Conservation (phyloP, 2,113 vertebrate species). For the Pomatorhinus ruficollis region DNA sequence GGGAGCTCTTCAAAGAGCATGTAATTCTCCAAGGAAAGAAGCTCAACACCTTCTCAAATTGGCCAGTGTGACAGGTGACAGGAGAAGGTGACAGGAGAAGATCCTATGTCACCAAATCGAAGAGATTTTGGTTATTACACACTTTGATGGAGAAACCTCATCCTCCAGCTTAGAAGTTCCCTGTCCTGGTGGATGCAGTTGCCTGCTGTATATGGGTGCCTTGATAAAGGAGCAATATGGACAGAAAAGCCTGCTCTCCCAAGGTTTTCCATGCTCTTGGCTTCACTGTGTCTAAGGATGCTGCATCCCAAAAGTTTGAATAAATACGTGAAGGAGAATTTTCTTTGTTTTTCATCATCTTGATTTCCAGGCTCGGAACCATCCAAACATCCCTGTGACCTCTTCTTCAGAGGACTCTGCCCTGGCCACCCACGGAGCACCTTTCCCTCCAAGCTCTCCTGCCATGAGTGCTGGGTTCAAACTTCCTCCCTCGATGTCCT, state of each 20-base stretch:
- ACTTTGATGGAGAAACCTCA: not conserved
- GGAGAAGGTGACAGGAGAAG: accelerated
- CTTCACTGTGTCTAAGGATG: accelerated
- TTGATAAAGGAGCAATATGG: not conserved
- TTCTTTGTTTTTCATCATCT: not conserved
- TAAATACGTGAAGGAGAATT: accelerated
- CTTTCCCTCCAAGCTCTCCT: not conserved
- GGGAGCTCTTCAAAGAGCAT: not conserved
- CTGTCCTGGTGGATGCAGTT: not conserved
- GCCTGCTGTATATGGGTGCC: not conserved
- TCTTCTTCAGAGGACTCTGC: not conserved
- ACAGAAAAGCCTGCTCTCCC: not conserved
- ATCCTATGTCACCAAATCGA: accelerated
- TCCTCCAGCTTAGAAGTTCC: not conserved
- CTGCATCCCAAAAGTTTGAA: not conserved
- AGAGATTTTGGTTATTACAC: not conserved
- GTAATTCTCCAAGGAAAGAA: not conserved
- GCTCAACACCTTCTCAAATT: not conserved
- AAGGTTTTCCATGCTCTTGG: not conserved
- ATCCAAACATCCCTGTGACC: not conserved
- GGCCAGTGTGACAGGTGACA: not conserved
- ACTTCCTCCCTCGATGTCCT: accelerated
- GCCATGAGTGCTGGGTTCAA: accelerated
- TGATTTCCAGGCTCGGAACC: not conserved
- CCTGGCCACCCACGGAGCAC: not conserved